phyloP scores from a whole-genome alignment of 2,113 vertebrate species.

The Perccottus glenii region DNA sequence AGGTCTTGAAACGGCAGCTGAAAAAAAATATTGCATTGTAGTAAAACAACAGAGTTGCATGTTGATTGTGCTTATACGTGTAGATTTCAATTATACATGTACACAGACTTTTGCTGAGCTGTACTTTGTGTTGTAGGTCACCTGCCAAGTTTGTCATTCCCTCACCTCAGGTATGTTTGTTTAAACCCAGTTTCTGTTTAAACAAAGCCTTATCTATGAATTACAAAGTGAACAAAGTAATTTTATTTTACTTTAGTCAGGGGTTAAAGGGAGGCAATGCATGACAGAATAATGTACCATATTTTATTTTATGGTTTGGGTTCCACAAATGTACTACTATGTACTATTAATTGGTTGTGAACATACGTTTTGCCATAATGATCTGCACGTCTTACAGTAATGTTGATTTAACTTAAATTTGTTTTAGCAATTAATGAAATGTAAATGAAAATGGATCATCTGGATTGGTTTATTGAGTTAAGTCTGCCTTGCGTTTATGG shows the following conservation, averaged over 20 bases:
- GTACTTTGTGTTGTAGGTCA: slow-evolving; percentile 78
- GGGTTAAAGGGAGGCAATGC: not conserved
- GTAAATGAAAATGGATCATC: too few relatives aligned
- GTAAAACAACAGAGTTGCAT: not conserved
- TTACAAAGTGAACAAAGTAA: not conserved
- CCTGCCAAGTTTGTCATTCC: slow-evolving; percentile 83
- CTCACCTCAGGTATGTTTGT: slow-evolving; percentile 82
- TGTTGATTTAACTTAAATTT: too few relatives aligned
- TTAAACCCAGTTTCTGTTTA: slow-evolving; percentile 23
- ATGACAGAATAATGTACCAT: too few relatives aligned
- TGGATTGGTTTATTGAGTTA: too few relatives aligned
- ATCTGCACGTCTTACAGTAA: too few relatives aligned
- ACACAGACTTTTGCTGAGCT: slow-evolving; percentile 8
- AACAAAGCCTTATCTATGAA: slow-evolving; percentile 5
- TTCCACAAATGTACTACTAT: too few relatives aligned
- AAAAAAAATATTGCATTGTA: too few relatives aligned
- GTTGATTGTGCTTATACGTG: not conserved
- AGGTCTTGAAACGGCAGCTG: too few relatives aligned
- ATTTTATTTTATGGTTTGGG: too few relatives aligned
- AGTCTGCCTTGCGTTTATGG: not conserved
- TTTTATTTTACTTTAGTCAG: not conserved
- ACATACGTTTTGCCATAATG: too few relatives aligned
- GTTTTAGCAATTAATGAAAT: too few relatives aligned
- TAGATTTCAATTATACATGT: not conserved
- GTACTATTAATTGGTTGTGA: too few relatives aligned